These are phyloP conservation scores for Amblyjoppa proteus DNA, from an alignment of 2,888 invertebrate species.

Conservation along the genomic window DNA sequence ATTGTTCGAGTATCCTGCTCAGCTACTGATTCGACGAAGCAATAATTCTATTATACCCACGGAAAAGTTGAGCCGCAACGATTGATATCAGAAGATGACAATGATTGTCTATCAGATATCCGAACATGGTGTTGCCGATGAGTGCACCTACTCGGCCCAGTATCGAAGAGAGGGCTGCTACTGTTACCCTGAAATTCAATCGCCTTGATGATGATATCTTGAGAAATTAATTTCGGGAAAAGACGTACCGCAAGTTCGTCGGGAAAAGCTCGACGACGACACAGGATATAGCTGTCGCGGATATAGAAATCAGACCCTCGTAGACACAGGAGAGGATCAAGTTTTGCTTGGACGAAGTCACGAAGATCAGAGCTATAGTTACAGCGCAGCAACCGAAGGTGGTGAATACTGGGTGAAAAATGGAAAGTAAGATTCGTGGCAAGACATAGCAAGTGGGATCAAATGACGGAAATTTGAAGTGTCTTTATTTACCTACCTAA, in stretches of 20 bases:
- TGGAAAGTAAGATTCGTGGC: not conserved
- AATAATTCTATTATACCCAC: conserved; percentile 30
- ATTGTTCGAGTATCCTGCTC: not conserved
- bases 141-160: conserved; percentile 91
- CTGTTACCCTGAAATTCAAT: conserved; percentile 89
- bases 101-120: conserved; percentile 91
- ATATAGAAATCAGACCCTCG: conserved; percentile 91
- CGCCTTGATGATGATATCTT: not conserved
- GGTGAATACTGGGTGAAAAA: conserved; percentile 88
- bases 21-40: not conserved
- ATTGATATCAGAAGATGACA: conserved; percentile 89
- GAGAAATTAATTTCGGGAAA: not conserved
- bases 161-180: conserved; percentile 90
- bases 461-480: not conserved
- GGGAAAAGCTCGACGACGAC: conserved; percentile 93
- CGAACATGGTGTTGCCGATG: conserved; percentile 90
- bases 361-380: conserved; percentile 91
- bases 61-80: conserved; percentile 49
- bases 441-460: not conserved
- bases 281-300: conserved; percentile 92
- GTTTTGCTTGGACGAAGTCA: conserved; percentile 90
- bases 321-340: conserved; percentile 91
- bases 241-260: conserved; percentile 90
- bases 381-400: conserved; percentile 89
- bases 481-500: conserved; percentile 86